Evolutionary conservation across 2,888 invertebrate species (phyloP).

Genomic region (Icerya purchasi): DNA sequence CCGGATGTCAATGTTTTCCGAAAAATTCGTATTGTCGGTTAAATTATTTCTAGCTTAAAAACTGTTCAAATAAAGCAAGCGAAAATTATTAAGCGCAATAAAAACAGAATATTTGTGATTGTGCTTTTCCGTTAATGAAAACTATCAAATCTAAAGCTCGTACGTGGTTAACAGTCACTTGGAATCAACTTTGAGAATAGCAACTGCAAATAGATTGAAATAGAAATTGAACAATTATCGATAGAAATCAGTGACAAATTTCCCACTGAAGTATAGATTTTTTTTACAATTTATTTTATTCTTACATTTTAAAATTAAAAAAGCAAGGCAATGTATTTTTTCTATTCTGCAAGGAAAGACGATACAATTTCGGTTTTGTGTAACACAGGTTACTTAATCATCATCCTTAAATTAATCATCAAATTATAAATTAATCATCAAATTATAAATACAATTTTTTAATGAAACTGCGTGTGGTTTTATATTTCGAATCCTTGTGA

Average conservation of each 20-base stretch:
- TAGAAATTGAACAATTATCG: neutral
- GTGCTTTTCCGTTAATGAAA: too few species aligned
- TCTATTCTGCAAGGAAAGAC: neutral
- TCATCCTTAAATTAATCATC: too few species aligned
- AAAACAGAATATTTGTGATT: too few species aligned
- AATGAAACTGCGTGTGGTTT: too few species aligned
- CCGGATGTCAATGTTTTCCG: too few species aligned
- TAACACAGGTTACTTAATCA: neutral
- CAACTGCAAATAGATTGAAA: neutral
- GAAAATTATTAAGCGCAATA: too few species aligned
- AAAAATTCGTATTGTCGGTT: too few species aligned
- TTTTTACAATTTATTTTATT: neutral
- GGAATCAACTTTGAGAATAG: constrained; percentile 6
- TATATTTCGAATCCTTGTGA: too few species aligned
- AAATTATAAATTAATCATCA: neutral
- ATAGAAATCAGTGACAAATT: neutral
- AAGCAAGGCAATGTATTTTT: neutral
- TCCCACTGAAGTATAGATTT: neutral
- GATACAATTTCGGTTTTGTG: neutral
- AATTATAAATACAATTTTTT: neutral
- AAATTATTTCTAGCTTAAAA: too few species aligned
- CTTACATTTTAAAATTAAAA: neutral
- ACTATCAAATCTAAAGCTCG: too few species aligned
- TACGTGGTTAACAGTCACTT: too few species aligned
- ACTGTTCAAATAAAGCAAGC: too few species aligned